Evolutionary conservation across 2,888 invertebrate genomes (phyloP), one percentile per base, ranked within the genome.

Genomic region (Microdon myrmicae): DNA sequence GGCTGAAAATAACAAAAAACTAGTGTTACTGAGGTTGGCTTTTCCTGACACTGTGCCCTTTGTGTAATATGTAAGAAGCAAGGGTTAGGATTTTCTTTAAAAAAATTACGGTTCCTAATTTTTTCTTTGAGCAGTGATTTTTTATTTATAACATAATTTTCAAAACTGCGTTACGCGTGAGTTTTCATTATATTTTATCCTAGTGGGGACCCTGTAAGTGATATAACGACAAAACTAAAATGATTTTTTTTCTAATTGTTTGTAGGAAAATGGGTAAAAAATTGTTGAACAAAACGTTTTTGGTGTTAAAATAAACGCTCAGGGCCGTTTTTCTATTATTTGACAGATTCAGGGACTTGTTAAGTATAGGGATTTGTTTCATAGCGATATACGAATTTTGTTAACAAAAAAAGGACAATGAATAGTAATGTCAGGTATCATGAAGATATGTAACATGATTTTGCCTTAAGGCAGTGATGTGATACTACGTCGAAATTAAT

Each of bases 81-180:
- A 49, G 45, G 56, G 41, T 56, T 48, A 35, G 13, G 35, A 28
- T 29, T 29, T 8, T 22, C n/a, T n/a, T n/a, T n/a, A n/a, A n/a
- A n/a, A n/a, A n/a, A n/a, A n/a, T n/a, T n/a, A n/a, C n/a, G n/a
- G n/a, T n/a, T n/a, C n/a, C n/a, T n/a, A 17, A 35, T 43, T 41
- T 48, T 48, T 55, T 54, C 41, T 29, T 26, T 26, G 32, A 34
- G 60, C 48, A 59, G 25, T 41, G 56, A n/a, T 39, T 41, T 51
- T 34, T 59, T 59, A 64, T 64, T 64, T 64, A 64, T 64, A 64
- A 64, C 64, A 64, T 64, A 64, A 64, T 64, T 64, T 64, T 58
- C 45, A 17, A 17, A 37, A 64, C 51, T 58, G 41, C 23, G 38
- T 56, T 47, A 47, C 37, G 51, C 22, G 8, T 31, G 7, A 31